Conservation (phyloP, 1,140 invertebrate genomes). For the Condylostylus longicornis region DNA sequence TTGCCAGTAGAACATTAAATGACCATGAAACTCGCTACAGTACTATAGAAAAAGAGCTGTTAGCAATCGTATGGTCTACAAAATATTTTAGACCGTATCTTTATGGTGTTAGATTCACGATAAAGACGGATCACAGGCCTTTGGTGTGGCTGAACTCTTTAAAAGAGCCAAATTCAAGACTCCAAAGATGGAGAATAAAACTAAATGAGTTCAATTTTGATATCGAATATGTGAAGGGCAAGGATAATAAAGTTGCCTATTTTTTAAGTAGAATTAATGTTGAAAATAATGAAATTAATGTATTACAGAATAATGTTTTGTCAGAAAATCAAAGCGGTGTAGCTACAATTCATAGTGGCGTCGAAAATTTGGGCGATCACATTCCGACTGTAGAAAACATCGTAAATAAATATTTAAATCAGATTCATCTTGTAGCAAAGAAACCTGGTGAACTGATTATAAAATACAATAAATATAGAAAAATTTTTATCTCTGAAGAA, state of each 20-base stretch:
- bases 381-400: too few species aligned
- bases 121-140: slow-evolving; percentile 36
- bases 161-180: slow-evolving; percentile 4
- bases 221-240: slow-evolving; percentile 5
- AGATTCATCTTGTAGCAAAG: not conserved
- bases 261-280: slow-evolving; percentile 1
- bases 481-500: not conserved
- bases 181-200: slow-evolving; percentile 1
- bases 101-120: slow-evolving; percentile 5
- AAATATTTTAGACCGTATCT: slow-evolving; percentile 26
- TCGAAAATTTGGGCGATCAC: too few species aligned
- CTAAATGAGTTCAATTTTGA: slow-evolving; percentile 4
- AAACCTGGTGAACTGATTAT: not conserved
- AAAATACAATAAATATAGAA: not conserved
- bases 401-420: too few species aligned
- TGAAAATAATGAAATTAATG: not conserved
- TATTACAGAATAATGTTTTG: too few species aligned
- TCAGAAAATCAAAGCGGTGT: too few species aligned
- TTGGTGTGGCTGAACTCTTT: slow-evolving; percentile 30
- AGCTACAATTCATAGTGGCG: not conserved
- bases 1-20: slow-evolving; percentile 22
- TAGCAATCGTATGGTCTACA: slow-evolving; percentile 28
- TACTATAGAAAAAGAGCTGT: slow-evolving; percentile 34
- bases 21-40: slow-evolving; percentile 24
- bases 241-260: slow-evolving; percentile 2